phyloP scores from a whole-genome alignment of 2,888 invertebrate genomes.

The Caenorhabditis uteleia region DNA sequence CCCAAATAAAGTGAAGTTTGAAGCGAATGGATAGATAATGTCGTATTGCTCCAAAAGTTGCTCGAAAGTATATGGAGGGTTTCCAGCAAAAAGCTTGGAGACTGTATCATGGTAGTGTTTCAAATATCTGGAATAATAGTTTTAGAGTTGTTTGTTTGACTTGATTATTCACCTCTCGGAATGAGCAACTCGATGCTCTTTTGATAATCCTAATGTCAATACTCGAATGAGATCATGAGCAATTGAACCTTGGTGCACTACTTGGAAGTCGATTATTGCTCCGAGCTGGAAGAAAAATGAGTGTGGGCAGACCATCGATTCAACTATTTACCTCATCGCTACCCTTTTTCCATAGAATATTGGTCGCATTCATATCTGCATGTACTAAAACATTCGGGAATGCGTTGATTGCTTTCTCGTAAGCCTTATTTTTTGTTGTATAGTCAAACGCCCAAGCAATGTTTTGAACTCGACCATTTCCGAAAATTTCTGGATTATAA shows the following conservation, averaged over 20 bases:
- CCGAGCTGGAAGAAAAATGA: background rate
- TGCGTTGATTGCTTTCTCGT: constrained; percentile 1
- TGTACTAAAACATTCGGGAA: constrained; percentile 17
- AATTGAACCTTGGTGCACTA: constrained; percentile 11
- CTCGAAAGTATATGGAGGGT: constrained; percentile 5
- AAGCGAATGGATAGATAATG: constrained; percentile 8
- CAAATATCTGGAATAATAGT: background rate
- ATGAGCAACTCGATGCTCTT: constrained; percentile 3
- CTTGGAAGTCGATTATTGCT: constrained; percentile 30
- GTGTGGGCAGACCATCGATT: background rate
- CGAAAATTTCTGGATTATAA: constrained; percentile 5
- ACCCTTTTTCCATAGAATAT: constrained; percentile 19
- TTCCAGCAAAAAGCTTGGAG: constrained; percentile 2
- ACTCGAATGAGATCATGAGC: constrained; percentile 20
- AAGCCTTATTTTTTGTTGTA: constrained; percentile 6
- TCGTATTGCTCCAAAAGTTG: constrained; percentile 7
- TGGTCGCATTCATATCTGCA: constrained; percentile 21
- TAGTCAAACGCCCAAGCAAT: constrained; percentile 26
- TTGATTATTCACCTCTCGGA: too few species aligned
- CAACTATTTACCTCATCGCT: background rate
- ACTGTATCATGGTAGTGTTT: constrained; percentile 6
- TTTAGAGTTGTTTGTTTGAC: too few species aligned
- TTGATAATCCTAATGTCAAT: constrained; percentile 9
- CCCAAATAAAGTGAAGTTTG: constrained; percentile 26
- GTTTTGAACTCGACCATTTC: constrained; percentile 16